A percentile compares a stretch with the other conserved stretches of the same genome.
phyloP scores from a whole-genome alignment of 2,113 vertebrate species.

The Ochotona princeps region DNA sequence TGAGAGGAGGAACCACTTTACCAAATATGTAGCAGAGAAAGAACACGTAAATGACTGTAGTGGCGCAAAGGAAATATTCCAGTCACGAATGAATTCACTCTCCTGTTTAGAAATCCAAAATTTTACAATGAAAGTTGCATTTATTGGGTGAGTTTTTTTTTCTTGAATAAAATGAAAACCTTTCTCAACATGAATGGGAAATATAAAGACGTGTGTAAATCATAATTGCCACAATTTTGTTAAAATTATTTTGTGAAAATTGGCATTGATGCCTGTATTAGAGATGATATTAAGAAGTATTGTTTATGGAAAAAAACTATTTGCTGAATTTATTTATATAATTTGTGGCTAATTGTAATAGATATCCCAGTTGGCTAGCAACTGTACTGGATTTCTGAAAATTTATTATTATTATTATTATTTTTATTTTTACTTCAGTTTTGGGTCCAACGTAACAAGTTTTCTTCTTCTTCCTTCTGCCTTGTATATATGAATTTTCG shows the following conservation, averaged over 20 bases:
- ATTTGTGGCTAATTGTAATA: not conserved
- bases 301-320: not conserved
- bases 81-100: not conserved
- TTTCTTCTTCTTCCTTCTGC: not conserved
- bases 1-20: not conserved
- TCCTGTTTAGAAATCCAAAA: not conserved
- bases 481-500: not conserved
- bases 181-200: not conserved
- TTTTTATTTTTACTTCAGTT: not conserved
- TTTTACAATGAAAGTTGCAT: not conserved
- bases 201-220: not conserved
- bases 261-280: constrained; percentile 41
- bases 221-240: not conserved
- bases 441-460: not conserved
- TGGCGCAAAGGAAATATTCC: not conserved
- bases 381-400: not conserved
- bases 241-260: not conserved
- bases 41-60: not conserved
- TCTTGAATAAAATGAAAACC: not conserved
- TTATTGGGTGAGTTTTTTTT: not conserved
- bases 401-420: not conserved
- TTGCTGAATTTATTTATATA: not conserved
- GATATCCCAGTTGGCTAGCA: not conserved
- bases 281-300: not conserved
- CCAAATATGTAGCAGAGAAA: not conserved